Base-by-base conservation (phyloP, 2,888 invertebrate genomes). In the Scrobipalpa atriplicella region DNA sequence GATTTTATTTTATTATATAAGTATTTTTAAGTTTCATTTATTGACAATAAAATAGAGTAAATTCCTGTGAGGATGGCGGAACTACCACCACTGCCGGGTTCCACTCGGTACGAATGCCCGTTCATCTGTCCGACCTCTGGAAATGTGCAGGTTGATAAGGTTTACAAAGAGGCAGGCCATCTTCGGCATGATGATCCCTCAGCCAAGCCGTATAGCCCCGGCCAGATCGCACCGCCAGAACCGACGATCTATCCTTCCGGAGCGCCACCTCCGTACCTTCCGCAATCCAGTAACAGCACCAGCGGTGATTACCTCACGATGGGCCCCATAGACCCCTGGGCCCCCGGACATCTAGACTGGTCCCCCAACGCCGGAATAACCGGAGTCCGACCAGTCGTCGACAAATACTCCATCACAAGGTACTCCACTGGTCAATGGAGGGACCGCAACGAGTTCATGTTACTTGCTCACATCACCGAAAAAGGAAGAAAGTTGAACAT, bases 381-480 rank as follows among this genome's bases (percentile, higher is more conserved):
- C 0, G 96, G 96, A 6, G 94, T 96, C 0, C 88, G 96, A 68
- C 96, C 96, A 0, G 95, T 96, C 0, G 96, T 95, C 1, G 96
- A 96, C 84, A 95, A 95, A 74, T 96, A 96, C 80, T 96, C 96
- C 0, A 95, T 96, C 60, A 95, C 96, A 0, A 92, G 95, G 71
- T 96, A 94, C 75, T 96, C 95, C 68, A 94, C 95, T 1, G 95
- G 94, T 3, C 95, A 96, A 81, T 97, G 97, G 97, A 93, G 96
- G 41, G 85, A 91, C 38, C 91, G 94, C 69, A 95, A 95, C 73
- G 81, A 89, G 66, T 91, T 93, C 58, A 87, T 92, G 0, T 81
- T 95, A 1, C 85, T 81, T 1, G 85, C 88, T 5, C 74, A 77
- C 74, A 84, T 85, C 0, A 85, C 82, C 1, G 79, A 88, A 19